Conservation (phyloP, 53 echinoderm and acorn worm species). For the Paracentrotus lividus region DNA sequence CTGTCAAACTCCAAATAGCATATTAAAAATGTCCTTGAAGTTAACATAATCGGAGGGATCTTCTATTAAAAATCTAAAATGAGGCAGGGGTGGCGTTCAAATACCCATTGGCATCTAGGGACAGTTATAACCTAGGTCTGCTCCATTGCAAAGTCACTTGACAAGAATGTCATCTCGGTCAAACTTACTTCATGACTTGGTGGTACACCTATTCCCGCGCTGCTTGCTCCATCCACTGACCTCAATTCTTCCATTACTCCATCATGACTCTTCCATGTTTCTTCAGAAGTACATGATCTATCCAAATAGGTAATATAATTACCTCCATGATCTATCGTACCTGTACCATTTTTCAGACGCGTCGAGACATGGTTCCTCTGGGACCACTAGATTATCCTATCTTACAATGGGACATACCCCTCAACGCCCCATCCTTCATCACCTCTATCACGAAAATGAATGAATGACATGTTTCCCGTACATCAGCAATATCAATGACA, state of each 20-base stretch:
- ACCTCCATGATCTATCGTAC: no score
- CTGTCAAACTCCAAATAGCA: no score
- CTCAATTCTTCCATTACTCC: neutral
- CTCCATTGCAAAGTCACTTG: neutral
- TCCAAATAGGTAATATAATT: no score
- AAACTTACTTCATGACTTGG: neutral
- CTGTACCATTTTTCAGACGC: neutral
- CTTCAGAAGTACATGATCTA: no score
- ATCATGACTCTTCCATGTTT: no score
- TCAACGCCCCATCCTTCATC: no score
- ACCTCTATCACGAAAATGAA: neutral
- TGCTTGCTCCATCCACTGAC: neutral
- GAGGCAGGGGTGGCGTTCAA: no score
- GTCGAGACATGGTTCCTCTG: neutral
- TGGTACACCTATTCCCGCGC: neutral
- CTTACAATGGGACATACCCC: neutral
- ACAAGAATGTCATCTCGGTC: neutral
- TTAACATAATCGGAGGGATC: no score
- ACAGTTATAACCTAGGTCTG: neutral
- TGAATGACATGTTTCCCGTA: neutral
- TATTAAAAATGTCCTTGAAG: no score
- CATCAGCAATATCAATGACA: no score
- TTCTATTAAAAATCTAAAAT: no score
- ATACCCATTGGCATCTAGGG: no score
- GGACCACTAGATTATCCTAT: neutral